phyloP scores from a whole-genome alignment of 2,797 vertebrate genomes.

The Onychomys torridus region DNA sequence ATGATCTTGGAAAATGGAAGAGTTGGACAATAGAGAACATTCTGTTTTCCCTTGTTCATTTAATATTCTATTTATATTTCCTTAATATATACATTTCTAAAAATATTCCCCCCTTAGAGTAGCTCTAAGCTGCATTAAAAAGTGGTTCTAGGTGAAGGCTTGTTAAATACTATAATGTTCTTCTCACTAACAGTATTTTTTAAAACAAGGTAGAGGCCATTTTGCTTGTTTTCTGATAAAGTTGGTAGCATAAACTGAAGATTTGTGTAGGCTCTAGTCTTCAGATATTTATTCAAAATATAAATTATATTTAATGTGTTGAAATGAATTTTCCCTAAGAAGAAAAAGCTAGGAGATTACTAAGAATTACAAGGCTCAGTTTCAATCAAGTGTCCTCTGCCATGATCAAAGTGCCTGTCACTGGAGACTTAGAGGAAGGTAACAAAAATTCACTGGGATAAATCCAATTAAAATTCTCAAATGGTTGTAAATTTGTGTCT shows the following conservation, averaged over 20 bases:
- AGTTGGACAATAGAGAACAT: not conserved
- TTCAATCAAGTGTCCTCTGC: not conserved
- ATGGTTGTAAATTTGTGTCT: not conserved
- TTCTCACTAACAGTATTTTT: conserved; percentile 10
- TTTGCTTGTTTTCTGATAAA: conserved; percentile 25
- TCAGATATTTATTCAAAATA: conserved; percentile 13
- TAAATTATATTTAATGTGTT: conserved; percentile 38
- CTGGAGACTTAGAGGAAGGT: not conserved
- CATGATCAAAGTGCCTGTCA: not conserved
- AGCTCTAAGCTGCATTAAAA: conserved; percentile 34
- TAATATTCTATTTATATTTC: conserved; percentile 14
- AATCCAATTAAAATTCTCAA: not conserved
- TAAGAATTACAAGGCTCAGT: not conserved
- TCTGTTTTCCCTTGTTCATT: not conserved
- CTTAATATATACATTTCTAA: not conserved
- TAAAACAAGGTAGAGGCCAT: not conserved
- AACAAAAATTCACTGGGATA: not conserved
- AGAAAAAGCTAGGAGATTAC: not conserved
- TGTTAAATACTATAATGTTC: conserved; percentile 30
- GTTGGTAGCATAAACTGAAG: conserved; percentile 45
- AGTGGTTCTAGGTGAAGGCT: not conserved
- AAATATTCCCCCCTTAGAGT: not conserved
- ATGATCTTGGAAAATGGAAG: conserved; percentile 17
- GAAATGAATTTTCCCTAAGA: conserved; percentile 37
- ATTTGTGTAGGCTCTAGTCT: conserved; percentile 18